Conservation (phyloP, 1,140 invertebrate genomes). For the Cylas formicarius region DNA sequence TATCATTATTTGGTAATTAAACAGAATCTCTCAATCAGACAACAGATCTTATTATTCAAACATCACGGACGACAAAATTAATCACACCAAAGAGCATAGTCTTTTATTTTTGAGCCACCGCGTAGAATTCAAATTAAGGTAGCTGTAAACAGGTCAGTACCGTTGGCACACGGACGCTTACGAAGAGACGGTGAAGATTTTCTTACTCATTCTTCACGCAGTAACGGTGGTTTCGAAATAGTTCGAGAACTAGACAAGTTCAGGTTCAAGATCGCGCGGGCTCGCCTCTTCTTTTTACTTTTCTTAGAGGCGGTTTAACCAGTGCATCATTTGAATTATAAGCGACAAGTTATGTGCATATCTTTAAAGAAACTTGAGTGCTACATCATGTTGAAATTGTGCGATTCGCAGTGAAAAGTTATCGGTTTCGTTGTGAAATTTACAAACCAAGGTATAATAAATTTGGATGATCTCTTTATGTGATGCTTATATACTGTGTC, state of each 20-base stretch:
- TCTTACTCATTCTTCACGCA: constrained; percentile 9
- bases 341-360: constrained; percentile 16
- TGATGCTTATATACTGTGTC: too few species aligned
- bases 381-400: constrained; percentile 26
- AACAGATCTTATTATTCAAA: too few species aligned
- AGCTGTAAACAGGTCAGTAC: constrained; percentile 7
- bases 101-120: constrained; percentile 1
- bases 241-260: constrained; percentile 20
- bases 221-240: too few species aligned
- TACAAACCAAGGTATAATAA: too few species aligned
- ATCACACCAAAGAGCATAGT: not conserved
- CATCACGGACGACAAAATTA: not conserved
- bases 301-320: too few species aligned
- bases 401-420: constrained; percentile 6
- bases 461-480: too few species aligned
- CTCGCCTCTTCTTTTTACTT: too few species aligned
- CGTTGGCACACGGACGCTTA: constrained; percentile 3
- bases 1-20: too few species aligned
- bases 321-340: too few species aligned
- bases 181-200: constrained; percentile 17
- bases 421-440: not conserved
- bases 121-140: not conserved
- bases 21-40: too few species aligned
- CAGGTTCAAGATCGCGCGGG: constrained; percentile 8
- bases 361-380: constrained; percentile 20